Evolutionary conservation across 2,888 invertebrate genomes (phyloP).

Genomic region (Pseudococcus longispinus): DNA sequence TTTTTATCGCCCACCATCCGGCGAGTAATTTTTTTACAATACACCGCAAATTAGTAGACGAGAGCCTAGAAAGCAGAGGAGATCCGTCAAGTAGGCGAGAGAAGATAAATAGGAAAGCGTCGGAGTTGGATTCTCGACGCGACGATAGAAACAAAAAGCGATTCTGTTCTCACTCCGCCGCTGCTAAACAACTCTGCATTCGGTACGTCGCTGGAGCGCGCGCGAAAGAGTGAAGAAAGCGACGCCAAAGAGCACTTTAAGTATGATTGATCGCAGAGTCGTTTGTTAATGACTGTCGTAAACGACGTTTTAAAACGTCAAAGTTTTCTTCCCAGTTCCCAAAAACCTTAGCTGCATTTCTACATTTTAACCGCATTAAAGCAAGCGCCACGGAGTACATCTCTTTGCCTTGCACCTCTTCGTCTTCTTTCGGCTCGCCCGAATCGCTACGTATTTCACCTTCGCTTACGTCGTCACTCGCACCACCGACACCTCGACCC

Average conservation of each 20-base stretch:
- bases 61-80: too few species aligned
- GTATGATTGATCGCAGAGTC: slow-evolving; percentile 50
- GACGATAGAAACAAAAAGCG: background rate
- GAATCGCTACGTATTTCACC: background rate
- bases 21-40: too few species aligned
- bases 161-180: background rate
- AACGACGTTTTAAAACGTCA: slow-evolving; percentile 49
- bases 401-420: background rate
- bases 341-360: slow-evolving; percentile 34
- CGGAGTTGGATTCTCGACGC: background rate
- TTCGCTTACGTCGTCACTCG: background rate
- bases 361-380: slow-evolving; percentile 41
- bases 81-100: background rate
- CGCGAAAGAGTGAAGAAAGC: background rate
- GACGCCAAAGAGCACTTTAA: slow-evolving; percentile 38
- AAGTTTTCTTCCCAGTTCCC: slow-evolving; percentile 21
- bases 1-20: too few species aligned
- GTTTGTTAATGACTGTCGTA: slow-evolving; percentile 50
- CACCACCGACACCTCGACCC: background rate
- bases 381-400: background rate
- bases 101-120: background rate
- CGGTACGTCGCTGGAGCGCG: background rate
- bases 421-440: background rate
- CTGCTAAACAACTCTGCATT: background rate
- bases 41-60: too few species aligned